Base-by-base conservation (phyloP, 2,888 invertebrate genomes). In the Hydropsyche betteni region DNA sequence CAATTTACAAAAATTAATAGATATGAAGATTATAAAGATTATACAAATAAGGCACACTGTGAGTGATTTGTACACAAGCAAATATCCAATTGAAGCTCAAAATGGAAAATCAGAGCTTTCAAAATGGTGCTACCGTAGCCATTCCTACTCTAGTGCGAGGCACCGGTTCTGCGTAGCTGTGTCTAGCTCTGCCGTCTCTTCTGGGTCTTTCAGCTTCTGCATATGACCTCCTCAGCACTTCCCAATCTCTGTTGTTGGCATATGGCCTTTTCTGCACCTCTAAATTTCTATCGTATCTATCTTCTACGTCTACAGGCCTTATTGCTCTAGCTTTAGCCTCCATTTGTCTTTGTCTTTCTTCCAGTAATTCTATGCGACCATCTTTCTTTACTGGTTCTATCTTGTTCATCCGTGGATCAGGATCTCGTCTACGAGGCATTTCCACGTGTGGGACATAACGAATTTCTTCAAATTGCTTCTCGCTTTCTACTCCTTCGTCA, bases 111-210 rank as follows among this genome's bases (percentile, higher is more conserved):
- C 12, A 14, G 33, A 38, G 24, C 8, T 24, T 81, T 87, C 81
- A 88, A 81, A 88, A 88, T 74, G 88, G 88, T 81, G 87, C 83
- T 78, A 88, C 87, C 5, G 80, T 78, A 2, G 80, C 80, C 68
- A 88, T 85, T 10, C 87, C 87, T 69, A 88, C 84, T 58, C 87
- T 85, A 16, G 86, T 87, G 78, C 89, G 83, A 5, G 89, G 86
- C 77, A 90, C 88, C 16, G 91, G 90, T 80, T 91, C 91, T n/a
- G 90, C 91, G 81, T 91, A 91, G 81, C 91, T 91, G 81, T 91
- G 91, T 72, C 91, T 87, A 82, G 86, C 86, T 80, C 87, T 87
- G 4, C 75, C 74, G 34, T 79, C 79, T 34, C 78, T 76, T 44
- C 79, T 78, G 55, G 77, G 77, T 52, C 78, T 74, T 6, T 79